A percentile compares a stretch with the other conserved stretches of the same genome.
Evolutionary conservation across 2,888 invertebrate genomes (phyloP).

Genomic region (Sarcophaga rosellei): DNA sequence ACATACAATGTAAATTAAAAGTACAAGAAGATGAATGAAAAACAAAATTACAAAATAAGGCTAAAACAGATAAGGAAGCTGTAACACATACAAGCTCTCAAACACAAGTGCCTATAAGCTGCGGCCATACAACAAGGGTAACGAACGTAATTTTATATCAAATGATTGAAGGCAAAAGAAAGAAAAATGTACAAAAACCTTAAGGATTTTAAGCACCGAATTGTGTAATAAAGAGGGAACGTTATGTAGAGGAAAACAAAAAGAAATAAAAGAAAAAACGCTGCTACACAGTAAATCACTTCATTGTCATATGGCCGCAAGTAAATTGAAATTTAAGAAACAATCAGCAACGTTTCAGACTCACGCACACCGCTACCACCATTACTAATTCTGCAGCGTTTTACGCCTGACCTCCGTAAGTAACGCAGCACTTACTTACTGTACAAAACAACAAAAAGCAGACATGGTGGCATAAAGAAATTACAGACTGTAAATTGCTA

Average conservation of each 20-base stretch:
- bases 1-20: conserved; percentile 23
- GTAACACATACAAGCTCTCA: no score
- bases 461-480: conserved; percentile 26
- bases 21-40: neutral
- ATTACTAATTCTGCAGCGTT: neutral
- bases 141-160: conserved; percentile 19
- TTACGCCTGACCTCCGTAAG: neutral
- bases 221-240: neutral
- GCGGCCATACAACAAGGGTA: conserved; percentile 25
- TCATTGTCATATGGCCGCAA: conserved; percentile 57
- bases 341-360: conserved; percentile 36
- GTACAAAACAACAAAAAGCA: neutral
- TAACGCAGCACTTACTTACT: neutral
- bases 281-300: conserved; percentile 44
- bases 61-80: no score
- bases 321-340: conserved; percentile 61
- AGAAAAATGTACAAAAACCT: neutral
- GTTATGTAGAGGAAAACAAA: neutral
- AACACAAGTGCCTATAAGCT: conserved; percentile 27
- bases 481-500: conserved; percentile 57
- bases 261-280: neutral
- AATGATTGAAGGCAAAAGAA: neutral
- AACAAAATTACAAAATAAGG: neutral
- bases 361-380: neutral
- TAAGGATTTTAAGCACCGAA: neutral